Conservation (phyloP, 2,888 invertebrate species). For the Caenorhabditis virilis region DNA sequence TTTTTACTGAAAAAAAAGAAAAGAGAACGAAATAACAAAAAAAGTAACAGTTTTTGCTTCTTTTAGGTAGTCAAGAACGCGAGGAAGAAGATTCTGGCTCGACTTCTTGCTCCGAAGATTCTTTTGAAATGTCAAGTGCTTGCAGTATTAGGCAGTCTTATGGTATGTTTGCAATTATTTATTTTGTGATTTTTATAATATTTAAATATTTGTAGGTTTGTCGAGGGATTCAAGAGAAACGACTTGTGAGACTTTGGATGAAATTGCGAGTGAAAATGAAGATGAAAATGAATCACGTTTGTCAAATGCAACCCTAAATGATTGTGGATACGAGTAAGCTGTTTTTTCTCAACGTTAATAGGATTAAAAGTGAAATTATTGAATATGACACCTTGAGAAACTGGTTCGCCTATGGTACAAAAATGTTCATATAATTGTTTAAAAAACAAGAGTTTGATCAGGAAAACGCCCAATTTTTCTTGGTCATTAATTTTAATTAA, state of each 20-base stretch:
- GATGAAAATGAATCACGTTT: neutral
- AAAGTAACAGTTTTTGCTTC: neutral
- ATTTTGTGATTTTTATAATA: too few relatives aligned
- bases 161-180: too few relatives aligned
- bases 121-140: slow-evolving; percentile 60
- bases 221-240: slow-evolving; percentile 14
- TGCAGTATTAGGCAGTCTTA: slow-evolving; percentile 13
- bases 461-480: too few relatives aligned
- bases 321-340: slow-evolving; percentile 8
- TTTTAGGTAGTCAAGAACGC: slow-evolving; percentile 24
- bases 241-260: slow-evolving; percentile 12
- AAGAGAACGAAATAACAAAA: too few relatives aligned
- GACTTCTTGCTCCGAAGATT: slow-evolving; percentile 61
- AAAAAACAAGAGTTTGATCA: too few relatives aligned
- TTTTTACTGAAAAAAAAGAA: too few relatives aligned
- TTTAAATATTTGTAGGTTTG: slow-evolving; percentile 3
- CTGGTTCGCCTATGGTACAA: too few relatives aligned
- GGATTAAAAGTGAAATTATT: too few relatives aligned
- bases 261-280: neutral
- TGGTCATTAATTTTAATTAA: too few relatives aligned
- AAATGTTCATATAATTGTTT: too few relatives aligned
- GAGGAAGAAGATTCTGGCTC: slow-evolving; percentile 47
- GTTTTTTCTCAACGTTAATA: too few relatives aligned
- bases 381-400: too few relatives aligned
- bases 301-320: slow-evolving; percentile 5